Base-by-base conservation (phyloP, 2,888 invertebrate species). In the Papilio gigon region DNA sequence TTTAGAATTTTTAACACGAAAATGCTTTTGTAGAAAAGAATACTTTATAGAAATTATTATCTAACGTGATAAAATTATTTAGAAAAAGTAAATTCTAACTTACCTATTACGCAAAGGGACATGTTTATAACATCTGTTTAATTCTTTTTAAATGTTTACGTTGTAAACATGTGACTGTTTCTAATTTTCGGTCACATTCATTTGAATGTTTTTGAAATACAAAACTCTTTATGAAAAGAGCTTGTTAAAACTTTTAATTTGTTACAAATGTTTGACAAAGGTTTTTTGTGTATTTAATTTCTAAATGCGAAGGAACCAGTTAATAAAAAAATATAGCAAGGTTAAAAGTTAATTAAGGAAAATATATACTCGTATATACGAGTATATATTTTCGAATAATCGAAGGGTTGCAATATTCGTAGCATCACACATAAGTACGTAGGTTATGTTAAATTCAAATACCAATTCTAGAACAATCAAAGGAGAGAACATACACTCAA, bases 231-330 rank as follows among this genome's bases (percentile, higher is more conserved):
- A 53, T 53, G 27, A 62, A 62, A 44, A 47, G 20, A 47, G 30
- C 62, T 62, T 33, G 62, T 62, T 62, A 62, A 62, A 62, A 62
- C 62, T 62, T 62, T 62, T 44, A 44, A 62, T 30, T 42, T 47
- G 42, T 62, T 33, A 62, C 14, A 62, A 27, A 62, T 47, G 47
- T 47, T 62, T 33, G 0, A 47, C 17, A 33, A 44, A 62, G 44
- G 17, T 20, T 47, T n/a, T 62, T 47, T 44, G 62, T 62, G 44
- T 47, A 47, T 62, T 47, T 47, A 30, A 62, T 62, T 62, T 30
- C 53, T 53, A 9, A 27, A n/a, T 30, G 50, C 9, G 6, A 53
- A 53, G 30, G 53, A 53, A 53, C 53, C 27, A 9, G 30, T 27
- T 53, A 30, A 30, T 53, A 53, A n/a, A n/a, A n/a, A n/a, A n/a